Base-by-base conservation (phyloP, 2,888 invertebrate genomes). In the Neuroscelio doddi region DNA sequence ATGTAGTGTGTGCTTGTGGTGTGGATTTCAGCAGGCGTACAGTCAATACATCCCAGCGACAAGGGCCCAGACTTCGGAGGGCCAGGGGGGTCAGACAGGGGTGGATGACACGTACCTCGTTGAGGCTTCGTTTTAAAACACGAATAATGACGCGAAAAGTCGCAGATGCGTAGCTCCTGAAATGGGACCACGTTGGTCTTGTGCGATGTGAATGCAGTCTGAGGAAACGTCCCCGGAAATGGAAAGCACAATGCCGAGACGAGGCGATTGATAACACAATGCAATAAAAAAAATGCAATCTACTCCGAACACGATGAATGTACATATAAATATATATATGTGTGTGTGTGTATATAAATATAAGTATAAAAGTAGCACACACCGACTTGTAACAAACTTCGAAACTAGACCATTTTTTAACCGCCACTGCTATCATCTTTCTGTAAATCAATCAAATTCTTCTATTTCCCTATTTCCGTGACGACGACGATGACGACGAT, bases 1-100 rank as follows among this genome's bases (percentile, higher is more conserved):
- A 82, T 82, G 82, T 82, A 83, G 83, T 82, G 81, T 83, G 80
- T 81, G 83, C 81, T 84, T 84, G 82, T 84, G 83, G 76, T 82
- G 82, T 82, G 81, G 79, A 83, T 87, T 86, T 81, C 89, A 92
- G 89, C 90, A 93, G 90, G 92, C 93, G 74, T 93, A 93, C 86
- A 93, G 92, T 80, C 93, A 93, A 87, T 93, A 93, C 88, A 93
- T 93, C 89, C 93, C 93, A 77, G 93, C 93, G 71, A 91, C 93
- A 74, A 90, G 92, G 81, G 92, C 92, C 74, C 91, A 91, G 80
- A 92, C 92, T 85, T 91, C 73, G 69, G 64, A 77, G 74, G 72
- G 70, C 74, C 71, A 67, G 67, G 70, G 77, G 67, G 93, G 92
- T 85, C 93, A 92, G 87, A 92, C 91, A 59, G 92, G 92, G 78